These are phyloP conservation scores for Perca fluviatilis DNA, from an alignment of 2,113 vertebrate genomes.

Conservation along the genomic window DNA sequence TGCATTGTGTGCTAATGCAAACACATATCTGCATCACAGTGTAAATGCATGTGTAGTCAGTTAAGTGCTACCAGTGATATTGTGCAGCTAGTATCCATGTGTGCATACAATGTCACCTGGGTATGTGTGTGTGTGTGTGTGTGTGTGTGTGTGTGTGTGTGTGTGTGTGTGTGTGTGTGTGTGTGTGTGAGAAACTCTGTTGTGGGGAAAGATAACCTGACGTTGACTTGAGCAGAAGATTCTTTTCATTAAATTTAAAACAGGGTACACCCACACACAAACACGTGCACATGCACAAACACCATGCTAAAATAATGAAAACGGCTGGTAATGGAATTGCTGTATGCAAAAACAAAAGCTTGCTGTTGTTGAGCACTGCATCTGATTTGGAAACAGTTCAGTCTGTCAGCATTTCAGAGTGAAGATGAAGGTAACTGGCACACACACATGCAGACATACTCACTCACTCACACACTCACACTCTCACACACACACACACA, in stretches of 20 bases:
- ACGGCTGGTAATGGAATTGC: slow-evolving; percentile 83
- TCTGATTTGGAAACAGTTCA: slow-evolving; percentile 78
- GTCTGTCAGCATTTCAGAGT: slow-evolving; percentile 77
- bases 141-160: slow-evolving; percentile 30
- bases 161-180: slow-evolving; percentile 27
- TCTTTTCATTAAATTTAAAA: slow-evolving; percentile 84
- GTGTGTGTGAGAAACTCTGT: slow-evolving; percentile 31
- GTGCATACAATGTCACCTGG: slow-evolving; percentile 9
- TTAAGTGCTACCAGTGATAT: slow-evolving; percentile 10
- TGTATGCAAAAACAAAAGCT: slow-evolving; percentile 82
- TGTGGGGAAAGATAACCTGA: slow-evolving; percentile 69
- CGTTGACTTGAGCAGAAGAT: slow-evolving; percentile 79
- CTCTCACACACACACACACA: not conserved
- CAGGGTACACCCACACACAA: slow-evolving; percentile 46
- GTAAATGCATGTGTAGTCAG: slow-evolving; percentile 31
- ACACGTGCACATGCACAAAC: slow-evolving; percentile 56
- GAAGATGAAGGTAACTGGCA: slow-evolving; percentile 67
- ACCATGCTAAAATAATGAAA: slow-evolving; percentile 83
- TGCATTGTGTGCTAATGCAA: slow-evolving; percentile 2
- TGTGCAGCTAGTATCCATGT: not conserved
- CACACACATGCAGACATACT: slow-evolving; percentile 42
- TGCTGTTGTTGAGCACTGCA: slow-evolving; percentile 67
- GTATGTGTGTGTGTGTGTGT: slow-evolving; percentile 32
- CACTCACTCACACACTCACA: slow-evolving; percentile 10
- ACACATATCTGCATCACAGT: slow-evolving; percentile 32